Conservation (phyloP, 2,797 vertebrate species). For the Centropyge bicolor region DNA sequence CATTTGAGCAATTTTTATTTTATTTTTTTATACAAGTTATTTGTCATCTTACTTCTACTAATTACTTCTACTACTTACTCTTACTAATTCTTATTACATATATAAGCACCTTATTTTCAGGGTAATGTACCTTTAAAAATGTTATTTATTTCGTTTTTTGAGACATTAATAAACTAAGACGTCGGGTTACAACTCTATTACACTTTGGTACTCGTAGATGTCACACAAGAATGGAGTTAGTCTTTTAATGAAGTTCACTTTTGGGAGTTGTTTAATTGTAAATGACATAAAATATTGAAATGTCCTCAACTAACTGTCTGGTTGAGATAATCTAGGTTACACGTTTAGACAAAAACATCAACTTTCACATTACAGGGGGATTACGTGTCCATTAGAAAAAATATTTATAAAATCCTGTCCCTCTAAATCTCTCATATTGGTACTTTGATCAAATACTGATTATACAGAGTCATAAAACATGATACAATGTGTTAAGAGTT, state of each 20-base stretch:
- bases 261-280: not conserved
- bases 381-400: not conserved
- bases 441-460: fast-evolving
- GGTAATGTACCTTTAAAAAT: too few species aligned
- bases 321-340: conserved; percentile 36
- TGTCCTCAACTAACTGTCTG: not conserved
- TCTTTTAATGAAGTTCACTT: not conserved
- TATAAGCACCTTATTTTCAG: too few species aligned
- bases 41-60: not conserved
- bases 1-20: not conserved
- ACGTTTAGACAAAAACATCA: conserved; percentile 31
- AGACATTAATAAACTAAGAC: too few species aligned
- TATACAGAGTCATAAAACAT: fast-evolving
- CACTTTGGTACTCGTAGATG: too few species aligned
- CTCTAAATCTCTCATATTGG: fast-evolving
- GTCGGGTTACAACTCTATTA: too few species aligned
- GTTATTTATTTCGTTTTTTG: too few species aligned
- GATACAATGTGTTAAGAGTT: not conserved
- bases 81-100: not conserved
- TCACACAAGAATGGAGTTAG: too few species aligned
- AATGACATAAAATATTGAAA: not conserved
- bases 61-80: too few species aligned
- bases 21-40: not conserved
- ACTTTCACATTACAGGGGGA: conserved; percentile 23
- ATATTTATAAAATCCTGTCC: not conserved